A percentile compares a stretch with the other conserved stretches of the same genome.
Evolutionary conservation across 2,888 invertebrate genomes (phyloP).

Genomic region (Tetragonula carbonaria): DNA sequence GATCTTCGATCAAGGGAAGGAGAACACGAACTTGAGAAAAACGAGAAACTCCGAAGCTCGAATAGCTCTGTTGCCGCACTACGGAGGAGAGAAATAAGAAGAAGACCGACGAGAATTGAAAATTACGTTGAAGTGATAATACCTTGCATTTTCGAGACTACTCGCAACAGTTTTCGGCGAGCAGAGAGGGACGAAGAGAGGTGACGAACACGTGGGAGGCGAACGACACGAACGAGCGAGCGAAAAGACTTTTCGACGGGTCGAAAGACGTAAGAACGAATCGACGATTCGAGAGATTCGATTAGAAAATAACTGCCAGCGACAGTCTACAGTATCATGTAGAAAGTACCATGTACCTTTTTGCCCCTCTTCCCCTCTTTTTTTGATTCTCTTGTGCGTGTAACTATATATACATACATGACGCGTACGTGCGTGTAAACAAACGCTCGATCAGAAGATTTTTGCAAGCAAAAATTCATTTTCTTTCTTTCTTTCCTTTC

Average conservation of each 20-base stretch:
- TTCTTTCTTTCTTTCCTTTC: neutral
- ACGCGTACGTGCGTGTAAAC: neutral
- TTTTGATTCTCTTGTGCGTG: constrained; percentile 23
- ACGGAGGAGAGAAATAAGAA: no score
- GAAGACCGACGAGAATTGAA: no score
- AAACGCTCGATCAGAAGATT: constrained; percentile 15
- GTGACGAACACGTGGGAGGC: no score
- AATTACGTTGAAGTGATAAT: no score
- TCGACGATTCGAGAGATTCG: neutral
- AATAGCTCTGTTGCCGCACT: no score
- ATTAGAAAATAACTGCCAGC: constrained; percentile 19
- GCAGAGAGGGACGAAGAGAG: no score
- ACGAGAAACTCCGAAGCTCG: no score
- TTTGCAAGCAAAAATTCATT: constrained; percentile 6
- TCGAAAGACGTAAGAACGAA: no score
- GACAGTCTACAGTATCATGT: neutral
- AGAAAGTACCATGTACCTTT: neutral
- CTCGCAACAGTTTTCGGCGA: no score
- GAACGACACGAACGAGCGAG: no score
- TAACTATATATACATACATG: neutral
- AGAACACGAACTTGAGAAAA: neutral
- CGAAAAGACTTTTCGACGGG: no score
- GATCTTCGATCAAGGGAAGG: neutral
- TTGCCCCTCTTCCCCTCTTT: neutral
- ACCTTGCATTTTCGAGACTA: no score